Evolutionary conservation across 2,113 vertebrate species (phyloP), one percentile per base, ranked within the genome.

Genomic region (Siphamia tubifer): DNA sequence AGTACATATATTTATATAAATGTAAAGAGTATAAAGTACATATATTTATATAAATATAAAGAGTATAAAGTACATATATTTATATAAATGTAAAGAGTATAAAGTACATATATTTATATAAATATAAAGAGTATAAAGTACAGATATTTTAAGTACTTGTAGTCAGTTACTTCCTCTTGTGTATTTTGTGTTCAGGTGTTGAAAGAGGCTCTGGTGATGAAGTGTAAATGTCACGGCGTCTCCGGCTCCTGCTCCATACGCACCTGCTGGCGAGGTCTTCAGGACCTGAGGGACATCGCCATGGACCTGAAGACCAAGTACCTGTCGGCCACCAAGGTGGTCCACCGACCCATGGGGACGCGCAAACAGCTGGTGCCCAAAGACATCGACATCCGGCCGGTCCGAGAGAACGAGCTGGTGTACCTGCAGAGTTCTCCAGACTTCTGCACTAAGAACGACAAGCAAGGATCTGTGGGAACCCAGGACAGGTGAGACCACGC

Each of bases 321-420:
- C 84, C 90, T 99, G 61, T 99, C 97, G 0, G 98, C 98, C 77
- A 99, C 96, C 58, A 98, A 98, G 77, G 98, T 99, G 0, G 96
- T 98, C 8, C 96, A 97, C 62, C 90, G 96, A 15, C 96, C 95
- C 31, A 95, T 95, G 93, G 98, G 97, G 56, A 98, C 95, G 2
- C 96, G 95, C 79, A 99, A 99, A 71, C 96, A 98, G 63, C 93
- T 99, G 2, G 98, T 99, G n/a, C 98, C 98, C 63, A 98, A 98
- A 82, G 98, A 99, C 89, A 95, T 99, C 30, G 98, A 99, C 72
- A 95, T 99, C 86, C 86, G 98, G 72, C 98, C 98, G 0, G 95
- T 99, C 60, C 93, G 94, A 68, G 96, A 99, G 79, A 96, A 95
- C 0, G 98, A 99, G 83, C 91, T 99, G 25, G 93, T 99, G n/a